Conservation (phyloP, 2,888 invertebrate species). For the Xestia c-nigrum region DNA sequence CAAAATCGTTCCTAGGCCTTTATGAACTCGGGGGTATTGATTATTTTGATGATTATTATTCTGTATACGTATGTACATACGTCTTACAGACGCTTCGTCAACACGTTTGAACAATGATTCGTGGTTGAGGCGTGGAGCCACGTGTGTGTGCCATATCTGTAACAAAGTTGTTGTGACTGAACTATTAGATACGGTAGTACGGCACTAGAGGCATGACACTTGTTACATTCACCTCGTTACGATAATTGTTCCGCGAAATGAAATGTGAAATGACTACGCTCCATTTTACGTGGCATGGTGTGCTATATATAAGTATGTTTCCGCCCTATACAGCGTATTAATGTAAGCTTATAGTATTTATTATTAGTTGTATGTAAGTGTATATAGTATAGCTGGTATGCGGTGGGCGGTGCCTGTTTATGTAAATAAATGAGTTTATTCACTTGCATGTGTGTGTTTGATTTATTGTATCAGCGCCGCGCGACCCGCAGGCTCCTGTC, state of each 20-base stretch:
- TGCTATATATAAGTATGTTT: not conserved
- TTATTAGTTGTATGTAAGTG: conserved; percentile 40
- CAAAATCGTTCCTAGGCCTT: too few relatives aligned
- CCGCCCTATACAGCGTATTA: conserved; percentile 5
- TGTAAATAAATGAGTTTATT: conserved; percentile 67
- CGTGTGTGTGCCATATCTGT: conserved; percentile 4
- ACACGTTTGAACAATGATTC: not conserved
- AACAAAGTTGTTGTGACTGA: too few relatives aligned
- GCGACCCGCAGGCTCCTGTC: not conserved
- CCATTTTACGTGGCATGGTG: conserved; percentile 1
- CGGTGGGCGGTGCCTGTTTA: conserved; percentile 54
- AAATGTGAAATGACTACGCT: not conserved
- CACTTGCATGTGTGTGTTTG: conserved; percentile 72
- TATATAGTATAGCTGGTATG: conserved; percentile 45
- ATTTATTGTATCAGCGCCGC: conserved; percentile 56
- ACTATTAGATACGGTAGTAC: too few relatives aligned
- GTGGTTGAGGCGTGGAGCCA: not conserved
- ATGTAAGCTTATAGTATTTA: conserved; percentile 10
- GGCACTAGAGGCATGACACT: too few relatives aligned
- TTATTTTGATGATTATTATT: too few relatives aligned
- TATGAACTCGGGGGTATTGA: too few relatives aligned
- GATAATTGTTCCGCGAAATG: not conserved
- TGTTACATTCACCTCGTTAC: too few relatives aligned
- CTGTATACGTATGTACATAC: too few relatives aligned
- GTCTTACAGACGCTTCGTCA: too few relatives aligned